A percentile compares a stretch with the other conserved stretches of the same genome.
Conservation (phyloP, 2,113 vertebrate species). For the Blennius ocellaris region DNA sequence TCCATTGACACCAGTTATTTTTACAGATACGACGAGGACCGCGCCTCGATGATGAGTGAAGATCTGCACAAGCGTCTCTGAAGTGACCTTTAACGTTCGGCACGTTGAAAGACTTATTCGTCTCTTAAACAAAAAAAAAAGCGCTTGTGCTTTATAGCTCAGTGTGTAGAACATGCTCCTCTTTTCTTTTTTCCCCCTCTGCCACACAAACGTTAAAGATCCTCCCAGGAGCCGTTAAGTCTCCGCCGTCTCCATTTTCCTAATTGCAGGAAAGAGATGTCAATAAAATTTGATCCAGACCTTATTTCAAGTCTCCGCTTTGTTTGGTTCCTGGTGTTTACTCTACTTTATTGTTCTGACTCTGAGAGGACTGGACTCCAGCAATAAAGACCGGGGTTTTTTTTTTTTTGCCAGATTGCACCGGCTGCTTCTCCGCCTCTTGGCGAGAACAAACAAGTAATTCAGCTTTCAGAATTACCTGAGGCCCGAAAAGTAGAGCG, state of each 20-base stretch:
- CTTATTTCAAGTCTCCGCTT: constrained; percentile 54
- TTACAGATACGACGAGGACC: too few species aligned
- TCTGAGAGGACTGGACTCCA: constrained; percentile 29
- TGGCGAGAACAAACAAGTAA: constrained; percentile 4
- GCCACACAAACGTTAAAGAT: background rate
- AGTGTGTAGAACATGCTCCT: background rate
- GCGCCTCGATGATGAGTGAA: too few species aligned
- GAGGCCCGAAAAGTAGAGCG: background rate
- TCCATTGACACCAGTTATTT: too few species aligned
- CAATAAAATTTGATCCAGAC: constrained; percentile 54
- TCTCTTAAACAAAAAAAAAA: background rate
- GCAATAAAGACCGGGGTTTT: constrained; percentile 58
- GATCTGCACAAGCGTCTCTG: too few species aligned
- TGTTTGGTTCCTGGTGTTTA: constrained; percentile 51
- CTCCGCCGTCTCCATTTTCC: constrained; percentile 14
- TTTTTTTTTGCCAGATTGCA: constrained; percentile 1
- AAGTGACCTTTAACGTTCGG: too few species aligned
- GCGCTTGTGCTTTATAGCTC: background rate
- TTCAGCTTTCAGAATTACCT: constrained; percentile 9
- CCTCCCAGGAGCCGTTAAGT: constrained; percentile 19
- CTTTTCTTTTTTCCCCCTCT: background rate
- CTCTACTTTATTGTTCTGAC: constrained; percentile 67
- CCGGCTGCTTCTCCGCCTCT: constrained; percentile 17
- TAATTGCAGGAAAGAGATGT: constrained; percentile 55
- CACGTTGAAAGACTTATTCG: background rate